Base-by-base conservation (phyloP, 2,113 vertebrate genomes). In the Calypte anna region DNA sequence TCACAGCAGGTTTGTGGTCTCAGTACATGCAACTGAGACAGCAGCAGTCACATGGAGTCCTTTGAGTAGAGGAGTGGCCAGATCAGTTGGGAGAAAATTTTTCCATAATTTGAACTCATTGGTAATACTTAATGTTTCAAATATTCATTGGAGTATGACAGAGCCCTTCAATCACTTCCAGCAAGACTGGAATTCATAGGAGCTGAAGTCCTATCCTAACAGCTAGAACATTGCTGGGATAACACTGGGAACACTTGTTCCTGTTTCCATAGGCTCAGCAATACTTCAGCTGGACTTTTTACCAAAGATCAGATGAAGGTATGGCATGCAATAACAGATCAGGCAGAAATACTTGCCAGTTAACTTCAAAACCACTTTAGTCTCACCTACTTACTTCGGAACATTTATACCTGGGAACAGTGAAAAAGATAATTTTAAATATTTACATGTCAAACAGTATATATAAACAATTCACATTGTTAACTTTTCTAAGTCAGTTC, bases 21-120 rank as follows among this genome's bases (percentile, higher is more conserved):
- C 2, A 0, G 21, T 51, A 4, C 14, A 25, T 6, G 23, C 6
- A 3, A 31, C 7, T 10, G 43, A 16, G 18, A 30, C 46, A 59
- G 57, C 55, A 77, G 69, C 40, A 69, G 21, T 12, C 68, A 61
- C 24, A 3, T 3, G 13, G 55, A 63, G 51, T 19, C 50, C 54
- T 54, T 43, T 44, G 31, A 22, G 31, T n/a, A 81, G 67, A 91
- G 51, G 28, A 33, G 66, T 2, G 7, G 55, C 24, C 83, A 53
- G 15, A 81, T 48, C 43, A 63, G 53, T 7, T 53, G 40, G 33
- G 46, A 93, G 57, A 77, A 4, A 2, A 38, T 51, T 92, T 73
- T 63, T 43, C 61, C 33, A 9, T 69, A 10, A 78, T 72, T 74
- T 57, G 27, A 91, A 75, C 50, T 24, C 62, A 62, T 84, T 13